phyloP scores from a whole-genome alignment of 1,140 invertebrate species.

The Bombus impatiens region DNA sequence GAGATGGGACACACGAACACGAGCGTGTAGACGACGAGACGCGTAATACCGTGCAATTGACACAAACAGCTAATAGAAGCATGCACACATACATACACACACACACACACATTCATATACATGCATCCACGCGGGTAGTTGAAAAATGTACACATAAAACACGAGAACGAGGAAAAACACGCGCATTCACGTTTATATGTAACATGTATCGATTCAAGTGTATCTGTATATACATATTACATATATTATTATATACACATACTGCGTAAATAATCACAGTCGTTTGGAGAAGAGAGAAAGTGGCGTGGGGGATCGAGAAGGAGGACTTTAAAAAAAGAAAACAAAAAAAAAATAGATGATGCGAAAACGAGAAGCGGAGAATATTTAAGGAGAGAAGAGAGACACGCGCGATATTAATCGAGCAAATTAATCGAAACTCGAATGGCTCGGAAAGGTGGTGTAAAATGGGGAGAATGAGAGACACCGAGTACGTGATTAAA shows the following conservation, averaged over 20 bases:
- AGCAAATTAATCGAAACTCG: not conserved
- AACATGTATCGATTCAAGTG: conserved; percentile 49
- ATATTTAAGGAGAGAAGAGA: not conserved
- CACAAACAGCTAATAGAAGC: not conserved
- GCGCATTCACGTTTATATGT: conserved; percentile 19
- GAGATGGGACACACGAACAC: conserved; percentile 4
- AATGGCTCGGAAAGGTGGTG: not conserved
- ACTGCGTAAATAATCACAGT: conserved; percentile 60
- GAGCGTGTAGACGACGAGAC: conserved; percentile 2
- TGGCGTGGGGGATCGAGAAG: not conserved
- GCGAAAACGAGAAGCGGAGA: not conserved
- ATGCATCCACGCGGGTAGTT: not conserved
- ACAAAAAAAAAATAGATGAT: not conserved
- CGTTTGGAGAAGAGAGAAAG: conserved; percentile 7
- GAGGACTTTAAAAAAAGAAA: not conserved
- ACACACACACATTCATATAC: not conserved
- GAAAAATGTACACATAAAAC: not conserved
- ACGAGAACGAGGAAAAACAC: not conserved
- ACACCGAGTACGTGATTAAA: conserved; percentile 72
- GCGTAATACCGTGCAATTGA: not conserved
- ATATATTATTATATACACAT: conserved; percentile 60
- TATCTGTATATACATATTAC: conserved; percentile 49
- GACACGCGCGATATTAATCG: not conserved
- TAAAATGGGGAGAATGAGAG: conserved; percentile 59
- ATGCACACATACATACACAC: not conserved